Percentiles rank a stretch among this genome's conserved stretches.
Conservation (phyloP, 2,888 invertebrate genomes). For the Heliconius sara region DNA sequence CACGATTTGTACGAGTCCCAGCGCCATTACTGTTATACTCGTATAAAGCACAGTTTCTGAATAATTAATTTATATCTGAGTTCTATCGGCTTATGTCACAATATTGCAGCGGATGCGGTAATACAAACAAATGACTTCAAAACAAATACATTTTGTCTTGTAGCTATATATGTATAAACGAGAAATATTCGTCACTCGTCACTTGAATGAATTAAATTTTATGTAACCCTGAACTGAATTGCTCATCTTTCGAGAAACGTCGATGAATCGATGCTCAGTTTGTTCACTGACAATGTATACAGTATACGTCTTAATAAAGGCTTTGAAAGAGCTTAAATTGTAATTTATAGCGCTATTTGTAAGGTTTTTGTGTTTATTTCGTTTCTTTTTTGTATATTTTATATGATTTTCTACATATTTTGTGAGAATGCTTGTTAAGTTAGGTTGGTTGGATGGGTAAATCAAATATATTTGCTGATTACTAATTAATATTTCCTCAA, state of each 20-base stretch:
- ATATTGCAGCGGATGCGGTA: background rate
- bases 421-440: too few species aligned
- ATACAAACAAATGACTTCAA: background rate
- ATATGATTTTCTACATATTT: background rate
- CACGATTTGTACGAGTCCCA: too few species aligned
- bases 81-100: background rate
- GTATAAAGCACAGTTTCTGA: too few species aligned
- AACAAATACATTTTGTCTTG: background rate
- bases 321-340: background rate
- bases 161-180: constrained; percentile 21
- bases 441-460: too few species aligned
- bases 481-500: background rate
- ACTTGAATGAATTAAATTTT: constrained; percentile 23
- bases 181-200: background rate
- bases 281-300: background rate
- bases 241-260: constrained; percentile 29
- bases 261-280: constrained; percentile 2
- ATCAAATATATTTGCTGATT: background rate
- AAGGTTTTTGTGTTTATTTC: background rate
- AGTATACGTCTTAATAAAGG: background rate
- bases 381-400: background rate
- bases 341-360: background rate
- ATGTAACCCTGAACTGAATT: constrained; percentile 35
- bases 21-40: too few species aligned
- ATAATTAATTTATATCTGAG: background rate